Percentiles rank a stretch among this genome's conserved stretches.
Evolutionary conservation across 2,888 invertebrate species (phyloP).

Genomic region (Sinhomidia bicolor): DNA sequence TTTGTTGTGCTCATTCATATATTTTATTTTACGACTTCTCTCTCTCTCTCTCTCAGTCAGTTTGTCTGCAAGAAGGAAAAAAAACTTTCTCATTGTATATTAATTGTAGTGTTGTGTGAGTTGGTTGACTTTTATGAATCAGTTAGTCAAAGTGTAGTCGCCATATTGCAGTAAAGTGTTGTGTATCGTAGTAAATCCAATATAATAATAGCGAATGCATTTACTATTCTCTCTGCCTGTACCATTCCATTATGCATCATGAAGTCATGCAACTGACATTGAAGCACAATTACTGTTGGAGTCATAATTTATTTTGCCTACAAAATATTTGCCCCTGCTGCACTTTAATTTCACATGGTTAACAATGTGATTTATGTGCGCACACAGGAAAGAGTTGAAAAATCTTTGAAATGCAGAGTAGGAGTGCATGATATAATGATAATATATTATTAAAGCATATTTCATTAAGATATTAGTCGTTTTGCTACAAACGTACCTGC

Average conservation of each 20-base stretch:
- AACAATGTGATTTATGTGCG: constrained; percentile 23
- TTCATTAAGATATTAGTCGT: no score
- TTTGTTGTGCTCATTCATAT: constrained; percentile 10
- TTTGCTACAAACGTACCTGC: no score
- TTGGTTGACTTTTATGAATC: constrained; percentile 41
- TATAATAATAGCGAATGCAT: not conserved
- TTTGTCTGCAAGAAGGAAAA: constrained; percentile 1
- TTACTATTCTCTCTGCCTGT: not conserved
- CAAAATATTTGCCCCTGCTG: constrained; percentile 16
- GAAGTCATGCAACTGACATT: constrained; percentile 43
- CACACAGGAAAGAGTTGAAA: constrained; percentile 13
- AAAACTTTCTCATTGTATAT: constrained; percentile 24
- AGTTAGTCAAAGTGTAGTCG: not conserved
- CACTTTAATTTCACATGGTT: constrained; percentile 38
- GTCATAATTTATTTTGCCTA: constrained; percentile 19
- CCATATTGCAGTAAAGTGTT: no score
- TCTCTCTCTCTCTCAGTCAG: not conserved
- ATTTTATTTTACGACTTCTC: constrained; percentile 26
- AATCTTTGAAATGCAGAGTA: not conserved
- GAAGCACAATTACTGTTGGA: constrained; percentile 11
- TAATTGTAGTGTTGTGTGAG: not conserved
- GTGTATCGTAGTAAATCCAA: not conserved
- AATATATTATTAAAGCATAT: no score
- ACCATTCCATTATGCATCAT: constrained; percentile 16
- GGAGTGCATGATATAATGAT: not conserved